Conservation (phyloP, 2,113 vertebrate species). For the Excalfactoria chinensis region DNA sequence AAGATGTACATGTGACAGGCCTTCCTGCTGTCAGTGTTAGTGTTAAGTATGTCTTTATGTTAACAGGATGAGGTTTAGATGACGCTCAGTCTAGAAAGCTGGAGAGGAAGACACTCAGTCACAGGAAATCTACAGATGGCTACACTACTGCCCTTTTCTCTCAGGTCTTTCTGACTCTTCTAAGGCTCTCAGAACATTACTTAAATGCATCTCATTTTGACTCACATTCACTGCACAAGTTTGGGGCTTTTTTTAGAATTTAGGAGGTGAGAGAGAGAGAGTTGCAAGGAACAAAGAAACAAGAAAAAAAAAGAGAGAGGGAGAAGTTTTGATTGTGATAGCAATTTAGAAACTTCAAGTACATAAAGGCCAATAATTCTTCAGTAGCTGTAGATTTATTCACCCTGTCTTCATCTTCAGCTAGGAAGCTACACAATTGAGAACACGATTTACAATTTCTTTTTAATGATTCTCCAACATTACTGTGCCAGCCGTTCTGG, state of each 20-base stretch:
- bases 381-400: not conserved
- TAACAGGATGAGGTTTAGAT: not conserved
- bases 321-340: not conserved
- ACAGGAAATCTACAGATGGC: not conserved
- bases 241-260: not conserved
- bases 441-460: not conserved
- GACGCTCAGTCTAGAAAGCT: not conserved
- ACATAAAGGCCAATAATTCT: not conserved
- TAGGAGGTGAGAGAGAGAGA: not conserved
- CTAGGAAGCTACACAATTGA: not conserved
- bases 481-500: not conserved
- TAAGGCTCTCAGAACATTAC: not conserved
- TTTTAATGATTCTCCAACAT: not conserved
- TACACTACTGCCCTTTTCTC: not conserved
- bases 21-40: not conserved
- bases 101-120: not conserved
- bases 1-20: not conserved
- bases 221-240: not conserved
- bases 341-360: not conserved
- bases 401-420: not conserved
- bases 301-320: rapidly evolving
- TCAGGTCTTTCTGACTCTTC: not conserved
- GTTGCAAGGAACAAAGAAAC: not conserved
- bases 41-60: not conserved
- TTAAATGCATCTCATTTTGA: not conserved